Conservation (phyloP, 1,140 invertebrate genomes). For the Eupeodes corollae region DNA sequence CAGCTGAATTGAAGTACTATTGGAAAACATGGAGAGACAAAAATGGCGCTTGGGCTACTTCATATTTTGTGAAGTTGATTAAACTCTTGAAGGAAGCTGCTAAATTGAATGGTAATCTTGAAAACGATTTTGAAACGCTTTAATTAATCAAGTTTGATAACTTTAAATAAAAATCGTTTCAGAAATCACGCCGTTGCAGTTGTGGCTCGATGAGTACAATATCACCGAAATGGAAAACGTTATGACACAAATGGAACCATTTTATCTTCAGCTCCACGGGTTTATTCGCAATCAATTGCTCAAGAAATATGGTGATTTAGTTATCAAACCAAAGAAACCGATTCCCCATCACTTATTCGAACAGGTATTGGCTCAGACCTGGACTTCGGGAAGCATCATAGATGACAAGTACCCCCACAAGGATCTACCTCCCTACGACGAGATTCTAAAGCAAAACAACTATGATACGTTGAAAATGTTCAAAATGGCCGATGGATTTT, state of each 20-base stretch:
- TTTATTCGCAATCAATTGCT: conserved; percentile 67
- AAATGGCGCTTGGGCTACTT: no score
- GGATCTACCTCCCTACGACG: conserved; percentile 26
- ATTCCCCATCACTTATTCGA: conserved; percentile 81
- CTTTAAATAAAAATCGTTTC: no score
- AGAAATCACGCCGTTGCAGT: conserved; percentile 23
- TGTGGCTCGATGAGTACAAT: conserved; percentile 15
- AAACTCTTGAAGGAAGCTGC: no score
- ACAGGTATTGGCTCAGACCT: conserved; percentile 29
- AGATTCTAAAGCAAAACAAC: conserved; percentile 14
- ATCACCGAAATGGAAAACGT: conserved; percentile 32
- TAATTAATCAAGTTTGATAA: no score
- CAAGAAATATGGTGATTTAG: conserved; percentile 56
- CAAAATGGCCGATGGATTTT: conserved; percentile 25
- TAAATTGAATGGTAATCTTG: no score
- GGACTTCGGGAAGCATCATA: conserved; percentile 27
- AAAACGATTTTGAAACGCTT: no score
- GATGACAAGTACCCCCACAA: conserved; percentile 21
- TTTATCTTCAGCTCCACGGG: conserved; percentile 78
- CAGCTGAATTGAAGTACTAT: no score
- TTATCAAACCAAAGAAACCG: conserved; percentile 56
- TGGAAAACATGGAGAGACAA: no score
- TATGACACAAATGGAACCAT: conserved; percentile 56
- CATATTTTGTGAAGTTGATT: no score
- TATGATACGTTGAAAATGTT: conserved; percentile 19